These are phyloP conservation scores for Tanypteryx hageni DNA, from an alignment of 2,888 invertebrate genomes.

Conservation along the genomic window DNA sequence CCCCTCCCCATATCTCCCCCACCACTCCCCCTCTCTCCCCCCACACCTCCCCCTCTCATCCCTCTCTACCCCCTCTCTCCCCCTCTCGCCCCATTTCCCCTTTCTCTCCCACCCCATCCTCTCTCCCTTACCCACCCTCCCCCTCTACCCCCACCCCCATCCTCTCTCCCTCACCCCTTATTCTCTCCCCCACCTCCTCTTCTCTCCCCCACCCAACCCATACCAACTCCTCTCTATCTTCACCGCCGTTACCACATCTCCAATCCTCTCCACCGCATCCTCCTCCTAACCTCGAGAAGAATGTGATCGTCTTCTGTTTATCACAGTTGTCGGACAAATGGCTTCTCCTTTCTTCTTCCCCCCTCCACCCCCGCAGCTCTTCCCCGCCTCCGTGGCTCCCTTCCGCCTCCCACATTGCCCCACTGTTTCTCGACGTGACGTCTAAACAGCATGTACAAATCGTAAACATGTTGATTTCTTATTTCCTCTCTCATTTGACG, in stretches of 20 bases:
- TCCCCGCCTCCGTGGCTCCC: background rate
- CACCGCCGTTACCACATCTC: background rate
- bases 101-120: background rate
- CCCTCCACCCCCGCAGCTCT: background rate
- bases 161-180: background rate
- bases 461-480: constrained; percentile 60
- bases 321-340: constrained; percentile 58
- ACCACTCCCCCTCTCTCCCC: no score
- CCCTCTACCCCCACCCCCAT: background rate
- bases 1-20: no score
- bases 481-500: constrained; percentile 42
- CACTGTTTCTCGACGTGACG: constrained; percentile 8
- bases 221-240: background rate
- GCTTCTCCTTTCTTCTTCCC: background rate
- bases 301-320: constrained; percentile 52
- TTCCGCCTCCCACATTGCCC: background rate
- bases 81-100: background rate
- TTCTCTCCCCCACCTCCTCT: constrained; percentile 5
- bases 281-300: background rate
- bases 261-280: background rate
- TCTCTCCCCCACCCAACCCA: background rate
- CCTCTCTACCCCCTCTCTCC: background rate
- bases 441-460: constrained; percentile 27
- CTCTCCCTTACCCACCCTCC: background rate
- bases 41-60: background rate